phyloP scores from a whole-genome alignment of 2,888 invertebrate genomes.

The Drosophila rubida region DNA sequence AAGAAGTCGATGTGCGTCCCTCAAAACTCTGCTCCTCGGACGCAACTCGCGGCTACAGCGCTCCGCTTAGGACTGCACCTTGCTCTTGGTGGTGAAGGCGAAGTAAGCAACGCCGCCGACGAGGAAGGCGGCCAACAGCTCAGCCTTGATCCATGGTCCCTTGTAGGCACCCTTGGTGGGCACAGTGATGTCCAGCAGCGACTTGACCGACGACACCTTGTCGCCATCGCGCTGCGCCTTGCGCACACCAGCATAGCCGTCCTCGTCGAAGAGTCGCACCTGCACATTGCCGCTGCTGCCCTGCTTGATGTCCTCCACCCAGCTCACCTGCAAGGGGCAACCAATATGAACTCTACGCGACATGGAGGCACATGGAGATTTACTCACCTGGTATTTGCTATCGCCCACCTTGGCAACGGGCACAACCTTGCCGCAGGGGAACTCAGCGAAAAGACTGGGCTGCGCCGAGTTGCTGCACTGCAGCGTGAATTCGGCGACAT shows the following conservation, averaged over 20 bases:
- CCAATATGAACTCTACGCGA: no score
- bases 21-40: background rate
- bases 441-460: conserved; percentile 94
- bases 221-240: conserved; percentile 92
- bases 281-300: conserved; percentile 92
- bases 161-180: conserved; percentile 93
- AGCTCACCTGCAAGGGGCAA: conserved; percentile 90
- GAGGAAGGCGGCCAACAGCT: conserved; percentile 92
- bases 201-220: conserved; percentile 87
- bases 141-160: conserved; percentile 97
- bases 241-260: conserved; percentile 93
- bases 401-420: conserved; percentile 92
- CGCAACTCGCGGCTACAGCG: conserved; percentile 1
- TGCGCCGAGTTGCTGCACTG: conserved; percentile 90
- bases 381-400: conserved; percentile 92
- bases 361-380: no score
- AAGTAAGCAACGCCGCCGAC: conserved; percentile 93
- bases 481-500: conserved; percentile 95
- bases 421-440: conserved; percentile 91
- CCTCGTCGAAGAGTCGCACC: conserved; percentile 95
- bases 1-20: conserved; percentile 40
- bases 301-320: conserved; percentile 94
- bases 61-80: conserved; percentile 89
- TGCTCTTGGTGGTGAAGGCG: conserved; percentile 93
- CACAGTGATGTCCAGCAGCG: conserved; percentile 89